A percentile compares a stretch with the other conserved stretches of the same genome.
Conservation (phyloP, 2,888 invertebrate species). For the Agonopterix arenella region DNA sequence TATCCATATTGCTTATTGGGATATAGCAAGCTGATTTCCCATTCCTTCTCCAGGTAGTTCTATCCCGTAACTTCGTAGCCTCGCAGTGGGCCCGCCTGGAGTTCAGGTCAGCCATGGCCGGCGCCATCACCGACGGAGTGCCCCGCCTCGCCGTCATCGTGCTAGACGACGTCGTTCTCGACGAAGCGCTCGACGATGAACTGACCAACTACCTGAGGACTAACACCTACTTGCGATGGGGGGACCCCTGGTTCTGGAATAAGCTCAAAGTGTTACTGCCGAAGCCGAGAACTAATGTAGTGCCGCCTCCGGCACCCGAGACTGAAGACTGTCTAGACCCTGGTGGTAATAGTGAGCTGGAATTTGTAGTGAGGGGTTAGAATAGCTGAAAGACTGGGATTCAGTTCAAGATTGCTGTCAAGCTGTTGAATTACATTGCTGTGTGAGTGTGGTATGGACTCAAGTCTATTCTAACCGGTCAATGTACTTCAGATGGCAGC, state of each 20-base stretch:
- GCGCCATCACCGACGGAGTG: constrained; percentile 60
- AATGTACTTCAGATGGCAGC: too few relatives aligned
- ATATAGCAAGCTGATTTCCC: too few relatives aligned
- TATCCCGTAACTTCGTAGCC: constrained; percentile 24
- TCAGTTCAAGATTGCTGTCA: too few relatives aligned
- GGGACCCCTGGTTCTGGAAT: constrained; percentile 88
- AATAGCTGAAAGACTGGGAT: too few relatives aligned
- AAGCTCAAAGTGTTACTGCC: constrained; percentile 84
- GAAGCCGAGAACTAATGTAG: constrained; percentile 3
- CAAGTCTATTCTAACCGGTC: too few relatives aligned
- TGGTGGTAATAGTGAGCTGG: too few relatives aligned
- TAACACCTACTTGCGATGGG: constrained; percentile 89
- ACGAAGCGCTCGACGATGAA: constrained; percentile 50
- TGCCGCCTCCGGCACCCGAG: neutral
- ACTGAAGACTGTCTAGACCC: too few relatives aligned
- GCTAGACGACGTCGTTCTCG: constrained; percentile 77
- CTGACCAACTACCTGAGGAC: constrained; percentile 80
- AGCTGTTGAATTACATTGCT: too few relatives aligned
- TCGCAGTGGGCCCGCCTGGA: constrained; percentile 81
- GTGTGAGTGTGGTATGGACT: too few relatives aligned
- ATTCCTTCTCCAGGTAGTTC: constrained; percentile 11
- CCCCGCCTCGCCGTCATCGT: constrained; percentile 83
- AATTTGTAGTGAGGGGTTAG: too few relatives aligned
- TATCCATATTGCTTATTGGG: too few relatives aligned
- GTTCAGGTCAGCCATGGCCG: constrained; percentile 71